Conservation (phyloP, 2,113 vertebrate species). For the Empidonax alnorum region DNA sequence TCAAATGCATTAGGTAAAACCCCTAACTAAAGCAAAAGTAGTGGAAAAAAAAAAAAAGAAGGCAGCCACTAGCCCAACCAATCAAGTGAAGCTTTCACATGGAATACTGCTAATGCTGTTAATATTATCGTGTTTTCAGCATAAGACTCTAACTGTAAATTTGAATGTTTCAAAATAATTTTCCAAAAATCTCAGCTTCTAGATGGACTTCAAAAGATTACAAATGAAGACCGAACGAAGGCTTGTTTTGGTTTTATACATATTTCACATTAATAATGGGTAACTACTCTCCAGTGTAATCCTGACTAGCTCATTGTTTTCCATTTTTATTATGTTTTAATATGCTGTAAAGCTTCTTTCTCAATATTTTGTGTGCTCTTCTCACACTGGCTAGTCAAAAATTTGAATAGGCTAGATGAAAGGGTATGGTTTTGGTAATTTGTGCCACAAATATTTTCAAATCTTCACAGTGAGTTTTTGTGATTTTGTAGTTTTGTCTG, state of each 20-base stretch:
- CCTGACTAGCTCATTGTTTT: background rate
- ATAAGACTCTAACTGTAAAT: background rate
- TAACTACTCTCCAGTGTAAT: background rate
- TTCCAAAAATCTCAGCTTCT: background rate
- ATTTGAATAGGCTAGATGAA: background rate
- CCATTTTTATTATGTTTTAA: constrained; percentile 15
- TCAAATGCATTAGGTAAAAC: background rate
- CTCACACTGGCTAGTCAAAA: background rate
- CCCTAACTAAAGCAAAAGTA: background rate
- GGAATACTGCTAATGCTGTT: background rate
- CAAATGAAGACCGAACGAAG: background rate
- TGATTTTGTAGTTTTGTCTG: background rate
- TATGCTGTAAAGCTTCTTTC: background rate
- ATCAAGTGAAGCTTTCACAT: background rate
- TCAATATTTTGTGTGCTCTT: background rate
- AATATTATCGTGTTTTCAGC: background rate
- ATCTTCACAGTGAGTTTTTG: background rate
- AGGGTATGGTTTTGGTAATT: background rate
- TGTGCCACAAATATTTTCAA: background rate
- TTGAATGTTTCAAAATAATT: background rate
- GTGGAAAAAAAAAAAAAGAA: background rate
- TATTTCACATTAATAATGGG: background rate
- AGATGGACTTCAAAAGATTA: background rate
- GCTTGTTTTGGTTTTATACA: background rate
- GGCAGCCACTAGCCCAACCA: background rate